Evolutionary conservation across 1,140 invertebrate species (phyloP).

Genomic region (Acromyrmex heyeri): DNA sequence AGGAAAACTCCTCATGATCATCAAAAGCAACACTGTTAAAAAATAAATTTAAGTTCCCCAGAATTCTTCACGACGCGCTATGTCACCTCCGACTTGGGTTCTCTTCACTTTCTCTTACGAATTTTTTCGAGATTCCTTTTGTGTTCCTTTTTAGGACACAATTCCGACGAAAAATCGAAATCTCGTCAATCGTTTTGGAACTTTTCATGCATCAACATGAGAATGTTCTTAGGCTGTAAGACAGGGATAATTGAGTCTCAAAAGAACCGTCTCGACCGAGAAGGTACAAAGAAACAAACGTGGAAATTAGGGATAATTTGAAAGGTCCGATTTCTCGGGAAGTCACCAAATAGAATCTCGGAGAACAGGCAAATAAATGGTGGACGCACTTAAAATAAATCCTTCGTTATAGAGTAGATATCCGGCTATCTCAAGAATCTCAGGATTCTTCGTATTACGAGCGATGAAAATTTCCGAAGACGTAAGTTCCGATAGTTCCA

Average conservation of each 20-base stretch:
- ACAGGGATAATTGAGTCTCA: too few species aligned
- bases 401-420: background rate
- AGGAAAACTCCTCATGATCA: background rate
- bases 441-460: background rate
- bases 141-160: background rate
- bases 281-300: too few species aligned
- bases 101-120: background rate
- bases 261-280: too few species aligned
- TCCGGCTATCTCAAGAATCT: background rate
- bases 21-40: background rate
- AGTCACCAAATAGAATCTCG: too few species aligned
- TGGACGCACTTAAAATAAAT: too few species aligned
- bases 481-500: background rate
- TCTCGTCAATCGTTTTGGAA: slow-evolving; percentile 5
- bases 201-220: background rate
- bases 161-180: background rate
- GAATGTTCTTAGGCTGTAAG: background rate
- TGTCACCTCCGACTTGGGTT: background rate
- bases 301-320: too few species aligned
- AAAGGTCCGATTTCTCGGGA: too few species aligned
- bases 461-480: background rate
- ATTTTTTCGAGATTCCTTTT: background rate
- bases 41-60: background rate
- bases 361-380: too few species aligned
- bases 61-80: background rate